Conservation (phyloP, 1,140 invertebrate species). For the Pseudoatta argentina region DNA sequence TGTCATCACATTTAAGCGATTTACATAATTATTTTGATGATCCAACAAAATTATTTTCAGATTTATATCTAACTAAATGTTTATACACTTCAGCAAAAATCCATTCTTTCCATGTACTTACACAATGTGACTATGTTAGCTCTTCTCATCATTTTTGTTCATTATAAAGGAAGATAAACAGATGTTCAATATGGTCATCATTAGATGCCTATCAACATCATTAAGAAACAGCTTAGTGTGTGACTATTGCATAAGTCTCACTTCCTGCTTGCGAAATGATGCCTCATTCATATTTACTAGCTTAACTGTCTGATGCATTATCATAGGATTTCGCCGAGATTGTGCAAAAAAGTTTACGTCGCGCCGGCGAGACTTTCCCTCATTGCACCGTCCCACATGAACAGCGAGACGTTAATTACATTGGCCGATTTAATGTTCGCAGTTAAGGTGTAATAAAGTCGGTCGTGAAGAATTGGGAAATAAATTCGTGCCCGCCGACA, state of each 20-base stretch:
- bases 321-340: conserved; percentile 21
- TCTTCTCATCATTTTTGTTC: not conserved
- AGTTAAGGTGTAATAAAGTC: conserved; percentile 59
- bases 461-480: conserved; percentile 47
- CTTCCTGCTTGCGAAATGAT: conserved; percentile 1
- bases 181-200: not conserved
- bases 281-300: conserved; percentile 24
- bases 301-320: conserved; percentile 21
- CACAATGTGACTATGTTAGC: not conserved
- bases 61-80: too few species aligned
- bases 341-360: conserved; percentile 43
- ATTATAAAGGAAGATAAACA: not conserved
- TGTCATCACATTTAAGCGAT: too few species aligned
- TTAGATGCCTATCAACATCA: not conserved
- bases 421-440: conserved; percentile 61
- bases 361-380: conserved; percentile 16
- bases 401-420: conserved; percentile 42
- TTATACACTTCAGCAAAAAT: too few species aligned
- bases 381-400: conserved; percentile 27
- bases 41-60: too few species aligned
- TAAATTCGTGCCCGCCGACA: conserved; percentile 70
- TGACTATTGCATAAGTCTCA: conserved; percentile 1
- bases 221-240: not conserved
- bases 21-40: too few species aligned
- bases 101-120: not conserved